A percentile compares a stretch with the other conserved stretches of the same genome.
Evolutionary conservation across 1,140 invertebrate genomes (phyloP).

Genomic region (Zaprionus tsacasi): DNA sequence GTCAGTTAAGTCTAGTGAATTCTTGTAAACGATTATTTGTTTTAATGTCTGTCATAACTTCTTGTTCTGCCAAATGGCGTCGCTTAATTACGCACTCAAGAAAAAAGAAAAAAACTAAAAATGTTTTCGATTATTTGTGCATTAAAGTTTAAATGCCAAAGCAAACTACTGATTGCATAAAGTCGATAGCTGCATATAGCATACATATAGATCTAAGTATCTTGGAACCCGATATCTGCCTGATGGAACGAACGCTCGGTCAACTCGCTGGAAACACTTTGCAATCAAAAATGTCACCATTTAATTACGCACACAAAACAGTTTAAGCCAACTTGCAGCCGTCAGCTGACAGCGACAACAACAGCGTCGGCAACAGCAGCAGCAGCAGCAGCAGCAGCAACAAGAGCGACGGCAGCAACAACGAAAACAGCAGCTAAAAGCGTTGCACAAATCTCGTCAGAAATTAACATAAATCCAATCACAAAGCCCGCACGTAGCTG

Average conservation of each 20-base stretch:
- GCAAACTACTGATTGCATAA: slow-evolving; percentile 6
- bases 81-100: neutral
- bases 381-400: slow-evolving; percentile 30
- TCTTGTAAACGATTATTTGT: neutral
- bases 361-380: slow-evolving; percentile 36
- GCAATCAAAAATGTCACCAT: slow-evolving; percentile 80
- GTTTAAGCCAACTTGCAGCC: slow-evolving; percentile 73
- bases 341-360: slow-evolving; percentile 61
- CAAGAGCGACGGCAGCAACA: slow-evolving; percentile 23
- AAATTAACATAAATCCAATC: slow-evolving; percentile 82
- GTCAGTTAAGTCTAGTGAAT: neutral
- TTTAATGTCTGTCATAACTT: slow-evolving; percentile 3
- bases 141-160: slow-evolving; percentile 25
- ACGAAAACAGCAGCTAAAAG: slow-evolving; percentile 53
- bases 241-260: neutral
- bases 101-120: neutral
- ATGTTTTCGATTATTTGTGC: neutral
- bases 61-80: neutral
- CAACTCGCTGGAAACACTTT: slow-evolving; percentile 53
- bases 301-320: slow-evolving; percentile 81
- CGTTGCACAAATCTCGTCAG: slow-evolving; percentile 80
- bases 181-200: neutral
- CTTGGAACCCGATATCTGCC: slow-evolving; percentile 10
- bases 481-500: slow-evolving; percentile 68
- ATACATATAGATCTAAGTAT: neutral